A percentile compares a stretch with the other conserved stretches of the same genome.
Evolutionary conservation across 2,888 invertebrate genomes (phyloP).

Genomic region (Sarcophaga subvicina): DNA sequence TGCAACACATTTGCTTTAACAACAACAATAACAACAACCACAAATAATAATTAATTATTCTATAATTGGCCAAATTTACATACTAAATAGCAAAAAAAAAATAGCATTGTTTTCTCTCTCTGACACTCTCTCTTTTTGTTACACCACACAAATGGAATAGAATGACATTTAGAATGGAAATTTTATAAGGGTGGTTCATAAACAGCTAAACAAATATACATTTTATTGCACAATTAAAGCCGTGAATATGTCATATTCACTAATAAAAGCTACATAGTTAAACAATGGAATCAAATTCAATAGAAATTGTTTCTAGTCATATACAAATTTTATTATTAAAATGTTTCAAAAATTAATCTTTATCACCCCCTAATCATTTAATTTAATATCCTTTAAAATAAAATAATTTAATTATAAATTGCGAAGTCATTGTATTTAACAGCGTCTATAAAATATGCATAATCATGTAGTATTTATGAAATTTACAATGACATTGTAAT

Average conservation of each 20-base stretch:
- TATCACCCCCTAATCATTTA: background rate
- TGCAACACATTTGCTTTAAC: constrained; percentile 23
- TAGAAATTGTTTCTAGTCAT: background rate
- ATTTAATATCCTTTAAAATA: background rate
- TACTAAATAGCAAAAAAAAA: constrained; percentile 50
- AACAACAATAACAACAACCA: background rate
- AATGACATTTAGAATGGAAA: background rate
- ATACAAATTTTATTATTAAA: too few relatives aligned
- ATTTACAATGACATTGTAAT: constrained; percentile 31
- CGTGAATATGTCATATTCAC: background rate
- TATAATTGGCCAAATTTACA: constrained; percentile 63
- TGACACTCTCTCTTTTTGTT: too few relatives aligned
- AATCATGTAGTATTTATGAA: constrained; percentile 34
- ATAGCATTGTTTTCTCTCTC: constrained; percentile 35
- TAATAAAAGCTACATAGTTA: too few relatives aligned
- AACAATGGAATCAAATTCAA: too few relatives aligned
- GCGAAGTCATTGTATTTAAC: constrained; percentile 20
- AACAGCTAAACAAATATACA: background rate
- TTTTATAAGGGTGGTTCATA: background rate
- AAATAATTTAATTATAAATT: background rate
- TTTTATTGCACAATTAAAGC: background rate
- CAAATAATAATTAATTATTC: constrained; percentile 65
- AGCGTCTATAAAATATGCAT: constrained; percentile 28
- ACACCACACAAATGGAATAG: background rate
- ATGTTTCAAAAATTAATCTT: too few relatives aligned